Percentiles rank a stretch among this genome's conserved stretches.
Conservation (phyloP, 2,797 vertebrate genomes). For the Sparus aurata region DNA sequence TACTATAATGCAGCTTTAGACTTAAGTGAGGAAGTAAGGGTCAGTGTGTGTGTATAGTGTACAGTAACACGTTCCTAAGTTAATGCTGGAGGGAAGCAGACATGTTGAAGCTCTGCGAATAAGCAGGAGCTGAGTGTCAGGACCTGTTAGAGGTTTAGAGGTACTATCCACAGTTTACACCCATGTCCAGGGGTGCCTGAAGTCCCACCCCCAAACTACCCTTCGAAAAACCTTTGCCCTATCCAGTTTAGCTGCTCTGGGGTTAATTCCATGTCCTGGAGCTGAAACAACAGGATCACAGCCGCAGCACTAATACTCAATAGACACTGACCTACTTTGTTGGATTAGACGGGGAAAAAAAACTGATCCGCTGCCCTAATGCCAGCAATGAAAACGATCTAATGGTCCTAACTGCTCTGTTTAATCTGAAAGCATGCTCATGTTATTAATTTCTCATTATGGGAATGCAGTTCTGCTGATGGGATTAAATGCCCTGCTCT, state of each 20-base stretch:
- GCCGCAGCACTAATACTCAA: slow-evolving; percentile 88
- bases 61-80: slow-evolving; percentile 62
- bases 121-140: slow-evolving; percentile 71
- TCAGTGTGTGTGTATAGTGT: slow-evolving; percentile 44
- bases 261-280: slow-evolving; percentile 87
- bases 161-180: slow-evolving; percentile 65
- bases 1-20: slow-evolving; percentile 42
- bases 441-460: slow-evolving; percentile 90
- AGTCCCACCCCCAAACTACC: slow-evolving; percentile 70
- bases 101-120: slow-evolving; percentile 54
- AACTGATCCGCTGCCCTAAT: slow-evolving; percentile 85
- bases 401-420: slow-evolving; percentile 87
- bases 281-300: slow-evolving; percentile 89
- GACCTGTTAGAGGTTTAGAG: slow-evolving; percentile 75
- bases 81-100: slow-evolving; percentile 52
- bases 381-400: slow-evolving; percentile 88
- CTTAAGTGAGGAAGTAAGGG: slow-evolving; percentile 19
- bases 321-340: slow-evolving; percentile 89
- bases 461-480: slow-evolving; percentile 86
- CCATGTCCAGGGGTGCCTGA: slow-evolving; percentile 70
- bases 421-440: slow-evolving; percentile 88
- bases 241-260: slow-evolving; percentile 81
- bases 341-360: slow-evolving; percentile 81
- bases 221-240: slow-evolving; percentile 84
- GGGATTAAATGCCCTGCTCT: slow-evolving; percentile 82